phyloP scores from a whole-genome alignment of 2,888 invertebrate genomes.

The Drosophila sordidapex region DNA sequence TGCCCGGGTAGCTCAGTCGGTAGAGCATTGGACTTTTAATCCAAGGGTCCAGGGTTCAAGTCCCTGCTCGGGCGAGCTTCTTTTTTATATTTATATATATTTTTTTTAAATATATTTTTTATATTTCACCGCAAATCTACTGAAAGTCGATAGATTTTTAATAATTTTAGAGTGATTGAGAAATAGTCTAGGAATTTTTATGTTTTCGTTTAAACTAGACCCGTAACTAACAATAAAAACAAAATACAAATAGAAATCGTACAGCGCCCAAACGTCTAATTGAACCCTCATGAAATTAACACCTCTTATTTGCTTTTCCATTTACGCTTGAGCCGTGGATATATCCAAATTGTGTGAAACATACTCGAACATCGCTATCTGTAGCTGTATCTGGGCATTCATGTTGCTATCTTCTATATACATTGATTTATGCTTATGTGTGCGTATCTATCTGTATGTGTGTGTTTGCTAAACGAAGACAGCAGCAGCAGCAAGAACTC shows the following conservation, averaged over 20 bases:
- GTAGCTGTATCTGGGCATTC: constrained; percentile 40
- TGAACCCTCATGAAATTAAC: constrained; percentile 84
- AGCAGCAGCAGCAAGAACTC: background rate
- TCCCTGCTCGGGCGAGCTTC: constrained; percentile 84
- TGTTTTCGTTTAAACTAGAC: constrained; percentile 29
- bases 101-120: background rate
- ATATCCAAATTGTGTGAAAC: constrained; percentile 69
- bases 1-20: constrained; percentile 85
- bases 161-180: background rate
- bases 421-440: constrained; percentile 4
- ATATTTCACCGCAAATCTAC: background rate
- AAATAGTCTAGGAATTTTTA: background rate
- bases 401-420: constrained; percentile 39
- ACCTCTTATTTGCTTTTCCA: constrained; percentile 81
- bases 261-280: constrained; percentile 74
- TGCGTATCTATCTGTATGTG: constrained; percentile 16
- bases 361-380: constrained; percentile 39
- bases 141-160: background rate
- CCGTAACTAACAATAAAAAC: constrained; percentile 14
- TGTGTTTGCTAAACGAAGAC: constrained; percentile 33
- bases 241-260: constrained; percentile 59
- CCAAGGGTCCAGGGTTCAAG: constrained; percentile 86
- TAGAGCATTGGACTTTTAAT: constrained; percentile 86
- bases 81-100: background rate
- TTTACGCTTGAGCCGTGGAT: constrained; percentile 70